Base-by-base conservation (phyloP, 2,888 invertebrate genomes). In the Tromatobia lineatoria region DNA sequence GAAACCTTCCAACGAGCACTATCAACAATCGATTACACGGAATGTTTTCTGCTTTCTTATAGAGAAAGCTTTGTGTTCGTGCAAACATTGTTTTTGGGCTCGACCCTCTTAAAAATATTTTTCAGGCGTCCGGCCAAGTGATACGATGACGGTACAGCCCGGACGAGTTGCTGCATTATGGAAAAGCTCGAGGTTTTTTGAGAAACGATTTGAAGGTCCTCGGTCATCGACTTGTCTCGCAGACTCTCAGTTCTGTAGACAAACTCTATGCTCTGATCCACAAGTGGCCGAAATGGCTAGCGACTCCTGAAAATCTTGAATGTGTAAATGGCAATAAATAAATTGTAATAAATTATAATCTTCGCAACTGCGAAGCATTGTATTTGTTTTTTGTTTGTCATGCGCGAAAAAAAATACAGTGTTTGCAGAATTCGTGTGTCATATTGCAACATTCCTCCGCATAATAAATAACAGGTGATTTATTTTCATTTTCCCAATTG, bases 241-340 rank as follows among this genome's bases (percentile, higher is more conserved):
- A 87, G 0, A 95, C 95, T 0, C 66, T 89, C 2, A 96, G 95
- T 88, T 96, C 96, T 57, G 96, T 96, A 0, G 89, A 93, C 0
- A 90, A 92, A 76, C 92, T 96, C 11, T 95, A 94, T 86, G 89
- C 89, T 0, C 94, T 95, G 70, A 94, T 96, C n/a, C 92, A 95
- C 88, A 91, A 90, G 0, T 96, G 95, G 95, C 93, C 94, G 0
- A 94, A 95, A 87, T 95, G 94, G 93, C 83, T 57, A 1, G 38
- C 70, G 11, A 57, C n/a, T 3, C 71, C 86, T 34, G 87, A 73
- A 29, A 71, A 34, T 42, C 2, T 42, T 42, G 10, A 42, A 42
- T 13, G 8, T 42, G 10, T 13, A 7, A 42, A 42, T 45, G 13
- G 2, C 13, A 3, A 45, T 45, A 13, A 13, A 3, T 7, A 45